Evolutionary conservation across 2,113 vertebrate genomes (phyloP).

Genomic region (Campylomormyrus tamandua): DNA sequence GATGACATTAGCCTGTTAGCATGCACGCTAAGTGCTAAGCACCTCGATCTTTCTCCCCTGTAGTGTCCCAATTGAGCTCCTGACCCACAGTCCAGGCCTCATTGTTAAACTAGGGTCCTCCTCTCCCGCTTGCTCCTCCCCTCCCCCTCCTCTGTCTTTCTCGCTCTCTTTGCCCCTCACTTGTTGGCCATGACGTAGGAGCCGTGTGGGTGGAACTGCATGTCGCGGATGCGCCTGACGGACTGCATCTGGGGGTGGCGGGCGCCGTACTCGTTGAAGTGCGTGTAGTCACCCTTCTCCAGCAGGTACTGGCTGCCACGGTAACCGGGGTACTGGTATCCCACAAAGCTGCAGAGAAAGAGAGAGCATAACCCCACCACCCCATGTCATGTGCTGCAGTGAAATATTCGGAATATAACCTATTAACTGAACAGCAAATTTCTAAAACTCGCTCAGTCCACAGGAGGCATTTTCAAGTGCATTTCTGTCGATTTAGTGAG

Average conservation of each 20-base stretch:
- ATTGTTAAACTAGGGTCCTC: constrained; percentile 54
- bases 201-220: constrained; percentile 71
- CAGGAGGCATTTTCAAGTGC: neutral
- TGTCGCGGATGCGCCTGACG: constrained; percentile 69
- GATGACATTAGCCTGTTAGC: neutral
- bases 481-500: neutral
- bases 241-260: constrained; percentile 67
- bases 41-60: constrained; percentile 27
- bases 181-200: constrained; percentile 70
- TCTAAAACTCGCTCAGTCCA: neutral
- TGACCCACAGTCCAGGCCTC: constrained; percentile 24
- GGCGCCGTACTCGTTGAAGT: constrained; percentile 71
- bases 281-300: constrained; percentile 71
- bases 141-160: constrained; percentile 61
- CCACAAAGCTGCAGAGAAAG: constrained; percentile 55
- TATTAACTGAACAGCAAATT: neutral
- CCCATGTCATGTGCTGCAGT: neutral
- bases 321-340: constrained; percentile 74
- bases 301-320: constrained; percentile 73
- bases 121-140: constrained; percentile 59
- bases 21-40: neutral
- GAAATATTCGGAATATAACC: neutral
- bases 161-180: constrained; percentile 60
- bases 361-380: neutral
- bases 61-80: constrained; percentile 32